Base-by-base conservation (phyloP, 2,888 invertebrate genomes). In the Stenotaenia linearis region DNA sequence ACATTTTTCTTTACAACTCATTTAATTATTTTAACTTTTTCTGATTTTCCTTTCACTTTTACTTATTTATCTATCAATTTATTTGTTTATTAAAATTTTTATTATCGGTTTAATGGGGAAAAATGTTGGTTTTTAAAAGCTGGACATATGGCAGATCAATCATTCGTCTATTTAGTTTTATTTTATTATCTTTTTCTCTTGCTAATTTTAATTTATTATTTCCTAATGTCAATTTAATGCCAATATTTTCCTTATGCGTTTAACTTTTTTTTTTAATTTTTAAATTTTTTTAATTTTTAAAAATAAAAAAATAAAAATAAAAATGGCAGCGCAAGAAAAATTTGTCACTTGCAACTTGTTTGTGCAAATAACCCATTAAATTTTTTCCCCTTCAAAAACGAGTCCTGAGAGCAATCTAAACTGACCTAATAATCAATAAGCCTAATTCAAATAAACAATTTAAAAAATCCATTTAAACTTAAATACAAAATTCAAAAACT, bases 371-470 rank as follows among this genome's bases (percentile, higher is more conserved):
- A 25, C 1, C 75, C 32, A 32, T 32, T 28, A 74, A 15, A 21
- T 56, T 56, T 56, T 56, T 32, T 74, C 28, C 18, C 28, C 75
- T 18, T 25, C 75, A 9, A 74, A 28, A 74, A n/a, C 75, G 23
- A 28, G 50, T 50, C 18, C 50, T 50, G 3, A 50, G 50, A 21
- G 50, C 40, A 69, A 69, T 28, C 69, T 25, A n/a, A 69, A 23
- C 75, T 28, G 75, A 74, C 75, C 75, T 74, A 28, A 18, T 50
- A 50, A 50, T 50, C 50, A 50, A 50, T 74, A 74, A 74, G 25
- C 4, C 5, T 32, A 9, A 50, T 18, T 50, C 7, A 74, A 74
- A 23, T 28, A 74, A 74, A 74, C 75, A 74, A 74, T 25, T 32
- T 25, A 74, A 74, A 9, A 25, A n/a, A 23, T 10, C 3, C 15